phyloP scores from a whole-genome alignment of 2,888 invertebrate species.

The Ryuthela nishihirai region DNA sequence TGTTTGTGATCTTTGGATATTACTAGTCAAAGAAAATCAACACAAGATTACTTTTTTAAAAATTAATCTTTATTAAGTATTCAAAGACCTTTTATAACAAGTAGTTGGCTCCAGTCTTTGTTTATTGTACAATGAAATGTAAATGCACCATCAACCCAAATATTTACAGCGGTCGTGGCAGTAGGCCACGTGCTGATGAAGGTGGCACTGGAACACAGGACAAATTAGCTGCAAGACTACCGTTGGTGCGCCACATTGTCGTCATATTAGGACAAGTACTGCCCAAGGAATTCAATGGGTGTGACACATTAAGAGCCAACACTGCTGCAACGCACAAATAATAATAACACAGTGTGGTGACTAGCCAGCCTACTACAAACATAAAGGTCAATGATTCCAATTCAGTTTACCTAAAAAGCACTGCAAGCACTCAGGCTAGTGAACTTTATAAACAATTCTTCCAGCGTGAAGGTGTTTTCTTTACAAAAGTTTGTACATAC shows the following conservation, averaged over 20 bases:
- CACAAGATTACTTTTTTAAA: constrained; percentile 15
- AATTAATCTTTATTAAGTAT: constrained; percentile 33
- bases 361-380: constrained; percentile 29
- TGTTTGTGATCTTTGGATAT: no score
- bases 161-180: constrained; percentile 14
- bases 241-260: no score
- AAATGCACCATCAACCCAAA: constrained; percentile 18
- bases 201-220: no score
- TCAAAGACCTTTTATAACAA: constrained; percentile 33
- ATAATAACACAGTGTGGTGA: constrained; percentile 5
- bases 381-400: constrained; percentile 26
- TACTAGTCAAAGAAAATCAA: background rate
- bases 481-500: constrained; percentile 38
- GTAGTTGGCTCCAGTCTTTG: constrained; percentile 34
- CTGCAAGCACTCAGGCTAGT: background rate
- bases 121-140: constrained; percentile 16
- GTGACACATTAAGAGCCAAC: background rate
- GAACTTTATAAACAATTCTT: constrained; percentile 3
- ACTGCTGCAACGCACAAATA: background rate
- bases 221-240: no score
- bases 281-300: no score
- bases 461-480: constrained; percentile 24
- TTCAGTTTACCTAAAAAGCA: constrained; percentile 8
- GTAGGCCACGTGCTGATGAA: no score
- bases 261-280: no score